These are phyloP conservation scores for Drosophila pseudoananassae DNA, from an alignment of 1,140 invertebrate species.

Conservation along the genomic window DNA sequence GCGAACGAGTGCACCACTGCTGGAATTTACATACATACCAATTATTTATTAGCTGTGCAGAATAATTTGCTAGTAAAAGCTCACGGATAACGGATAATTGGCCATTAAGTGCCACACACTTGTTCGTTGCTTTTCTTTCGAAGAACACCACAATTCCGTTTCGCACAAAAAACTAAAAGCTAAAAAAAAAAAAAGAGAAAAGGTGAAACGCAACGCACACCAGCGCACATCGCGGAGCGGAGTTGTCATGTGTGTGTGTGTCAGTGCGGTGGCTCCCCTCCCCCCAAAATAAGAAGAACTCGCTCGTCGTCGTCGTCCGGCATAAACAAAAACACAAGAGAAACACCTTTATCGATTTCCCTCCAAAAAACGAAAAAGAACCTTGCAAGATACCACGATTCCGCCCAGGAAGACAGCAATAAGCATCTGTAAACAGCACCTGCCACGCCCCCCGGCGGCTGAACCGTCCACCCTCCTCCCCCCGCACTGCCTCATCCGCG, in stretches of 20 bases:
- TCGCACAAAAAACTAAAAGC: slow-evolving; percentile 33
- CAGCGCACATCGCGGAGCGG: slow-evolving; percentile 20
- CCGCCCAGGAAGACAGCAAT: slow-evolving; percentile 71
- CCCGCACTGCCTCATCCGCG: slow-evolving; percentile 22
- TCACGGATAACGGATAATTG: slow-evolving; percentile 34
- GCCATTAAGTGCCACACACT: slow-evolving; percentile 39
- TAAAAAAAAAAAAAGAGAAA: slow-evolving; percentile 64
- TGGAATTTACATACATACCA: slow-evolving; percentile 33
- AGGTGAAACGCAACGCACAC: slow-evolving; percentile 69
- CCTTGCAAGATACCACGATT: slow-evolving; percentile 56
- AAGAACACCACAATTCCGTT: slow-evolving; percentile 50
- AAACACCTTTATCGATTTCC: slow-evolving; percentile 70
- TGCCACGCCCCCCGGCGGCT: slow-evolving; percentile 62
- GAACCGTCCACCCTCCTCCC: slow-evolving; percentile 55
- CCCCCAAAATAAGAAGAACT: slow-evolving; percentile 30
- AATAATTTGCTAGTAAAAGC: slow-evolving; percentile 43
- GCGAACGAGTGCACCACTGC: slow-evolving; percentile 36
- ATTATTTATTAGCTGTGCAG: slow-evolving; percentile 28
- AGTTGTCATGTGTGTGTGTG: slow-evolving; percentile 44
- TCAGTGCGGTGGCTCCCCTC: slow-evolving; percentile 35
- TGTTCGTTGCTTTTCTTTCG: slow-evolving; percentile 32
- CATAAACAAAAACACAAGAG: slow-evolving; percentile 62
- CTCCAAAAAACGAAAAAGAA: slow-evolving; percentile 59
- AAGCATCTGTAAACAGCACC: slow-evolving; percentile 45
- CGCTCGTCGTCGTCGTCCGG: slow-evolving; percentile 46